These are phyloP conservation scores for Nipponia nippon DNA, from an alignment of 2,113 vertebrate genomes.

Conservation along the genomic window DNA sequence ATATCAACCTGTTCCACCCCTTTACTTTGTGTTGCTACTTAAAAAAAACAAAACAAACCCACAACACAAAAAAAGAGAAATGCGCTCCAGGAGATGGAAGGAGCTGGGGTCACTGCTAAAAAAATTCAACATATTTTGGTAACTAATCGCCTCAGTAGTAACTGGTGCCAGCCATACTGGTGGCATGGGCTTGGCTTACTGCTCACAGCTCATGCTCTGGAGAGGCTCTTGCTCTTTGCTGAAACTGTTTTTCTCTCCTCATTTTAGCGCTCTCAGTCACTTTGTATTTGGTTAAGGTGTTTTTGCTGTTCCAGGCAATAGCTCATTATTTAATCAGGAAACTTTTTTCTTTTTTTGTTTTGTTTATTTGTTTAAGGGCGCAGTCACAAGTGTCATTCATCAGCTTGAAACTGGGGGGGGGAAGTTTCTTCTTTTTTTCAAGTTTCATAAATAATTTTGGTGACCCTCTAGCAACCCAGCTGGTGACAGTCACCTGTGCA, in stretches of 20 bases:
- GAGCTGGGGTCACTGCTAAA: not conserved
- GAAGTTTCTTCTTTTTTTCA: not conserved
- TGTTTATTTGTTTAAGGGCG: not conserved
- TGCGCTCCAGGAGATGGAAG: not conserved
- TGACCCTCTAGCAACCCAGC: not conserved
- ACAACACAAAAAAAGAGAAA: not conserved
- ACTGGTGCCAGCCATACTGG: not conserved
- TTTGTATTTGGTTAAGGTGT: not conserved
- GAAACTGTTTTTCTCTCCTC: not conserved
- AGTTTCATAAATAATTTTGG: not conserved
- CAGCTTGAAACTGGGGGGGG: not conserved
- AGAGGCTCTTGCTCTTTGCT: not conserved
- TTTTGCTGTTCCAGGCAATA: slow-evolving; percentile 21
- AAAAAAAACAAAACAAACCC: not conserved
- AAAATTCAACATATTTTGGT: not conserved
- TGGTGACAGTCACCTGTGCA: not conserved
- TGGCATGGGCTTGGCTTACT: not conserved
- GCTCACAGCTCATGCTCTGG: not conserved
- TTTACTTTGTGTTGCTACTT: not conserved
- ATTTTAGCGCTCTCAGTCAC: not conserved
- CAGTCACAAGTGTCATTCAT: not conserved
- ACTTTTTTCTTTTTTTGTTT: not conserved
- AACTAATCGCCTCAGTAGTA: not conserved
- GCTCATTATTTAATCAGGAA: slow-evolving; percentile 40
- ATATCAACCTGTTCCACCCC: not conserved